Evolutionary conservation across 2,113 vertebrate species (phyloP).

Genomic region (Hyaena hyaena): DNA sequence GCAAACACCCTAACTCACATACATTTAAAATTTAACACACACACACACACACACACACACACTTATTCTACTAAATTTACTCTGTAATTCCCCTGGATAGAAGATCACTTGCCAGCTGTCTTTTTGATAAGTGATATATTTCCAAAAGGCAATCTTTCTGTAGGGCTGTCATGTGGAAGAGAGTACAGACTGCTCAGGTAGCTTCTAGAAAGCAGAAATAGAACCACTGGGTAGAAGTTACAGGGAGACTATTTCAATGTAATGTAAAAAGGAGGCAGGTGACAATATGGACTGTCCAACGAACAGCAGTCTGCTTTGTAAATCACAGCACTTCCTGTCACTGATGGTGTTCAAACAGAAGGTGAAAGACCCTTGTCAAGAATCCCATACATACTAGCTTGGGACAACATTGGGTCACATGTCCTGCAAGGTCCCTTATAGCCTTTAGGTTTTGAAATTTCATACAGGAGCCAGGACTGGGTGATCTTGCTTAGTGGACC

Average conservation of each 20-base stretch:
- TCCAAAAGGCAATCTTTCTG: background rate
- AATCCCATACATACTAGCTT: background rate
- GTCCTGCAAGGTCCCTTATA: background rate
- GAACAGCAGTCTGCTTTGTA: background rate
- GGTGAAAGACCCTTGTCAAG: conserved; percentile 4
- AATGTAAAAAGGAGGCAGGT: background rate
- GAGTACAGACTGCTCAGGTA: background rate
- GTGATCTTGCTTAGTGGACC: background rate
- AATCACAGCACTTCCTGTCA: background rate
- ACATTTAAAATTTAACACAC: background rate
- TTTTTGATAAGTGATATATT: background rate
- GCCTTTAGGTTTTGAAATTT: background rate
- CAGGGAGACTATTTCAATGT: background rate
- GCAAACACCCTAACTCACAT: background rate
- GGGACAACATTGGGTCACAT: background rate
- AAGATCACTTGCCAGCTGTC: background rate
- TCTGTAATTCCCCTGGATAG: background rate
- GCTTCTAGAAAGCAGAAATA: background rate
- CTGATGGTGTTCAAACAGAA: background rate
- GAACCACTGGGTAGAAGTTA: background rate
- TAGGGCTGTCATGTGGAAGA: background rate
- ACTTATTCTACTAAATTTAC: background rate
- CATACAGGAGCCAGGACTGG: background rate
- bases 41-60: background rate
- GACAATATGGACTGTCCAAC: no score